Base-by-base conservation (phyloP, 2,113 vertebrate genomes). In the Sisor rabdophorus region DNA sequence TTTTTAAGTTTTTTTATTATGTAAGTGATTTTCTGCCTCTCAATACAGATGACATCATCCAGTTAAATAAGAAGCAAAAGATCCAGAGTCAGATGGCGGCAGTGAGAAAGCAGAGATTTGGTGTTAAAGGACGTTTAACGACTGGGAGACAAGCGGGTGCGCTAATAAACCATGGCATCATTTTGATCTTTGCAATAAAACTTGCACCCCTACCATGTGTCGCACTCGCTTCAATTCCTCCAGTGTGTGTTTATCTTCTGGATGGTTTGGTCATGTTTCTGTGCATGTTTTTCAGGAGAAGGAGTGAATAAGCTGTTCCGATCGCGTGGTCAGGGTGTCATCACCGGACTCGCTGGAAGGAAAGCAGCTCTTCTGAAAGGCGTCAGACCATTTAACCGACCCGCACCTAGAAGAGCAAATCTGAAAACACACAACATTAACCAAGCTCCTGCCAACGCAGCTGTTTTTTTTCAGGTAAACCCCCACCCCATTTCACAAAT, bases 41-140 rank as follows among this genome's bases (percentile, higher is more conserved):
- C 22, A 12, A n/a, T 28, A 81, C 86, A 98, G 96, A 98, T 88
- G 95, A 98, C 84, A 98, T 98, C 59, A 98, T 98, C 86, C 94
- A 93, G 73, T 78, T 98, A 86, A 98, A 98, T 86, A 93, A 91
- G 88, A 95, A 92, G 83, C 94, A 96, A 86, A 93, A 93, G 80
- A 89, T 91, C 19, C 92, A 84, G 55, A 79, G n/a, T 40, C 79
- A 91, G 71, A 94, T 88, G 84, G 78, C 81, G 65, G 80, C 78
- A 26, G 61, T 20, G 0, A 72, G 73, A 44, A 88, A 58, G 22
- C 84, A 72, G 47, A 82, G 78, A 71, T 90, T 92, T 1, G 87
- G 90, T 67, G 83, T 89, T 73, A 95, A 90, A 77, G 93, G 93
- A 63, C 88, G 82, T 16, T 85, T 94, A 56, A 84, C 86, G 17